A percentile compares a stretch with the other conserved stretches of the same genome.
phyloP scores from a whole-genome alignment of 1,140 invertebrate species.

The Drosophila santomea region DNA sequence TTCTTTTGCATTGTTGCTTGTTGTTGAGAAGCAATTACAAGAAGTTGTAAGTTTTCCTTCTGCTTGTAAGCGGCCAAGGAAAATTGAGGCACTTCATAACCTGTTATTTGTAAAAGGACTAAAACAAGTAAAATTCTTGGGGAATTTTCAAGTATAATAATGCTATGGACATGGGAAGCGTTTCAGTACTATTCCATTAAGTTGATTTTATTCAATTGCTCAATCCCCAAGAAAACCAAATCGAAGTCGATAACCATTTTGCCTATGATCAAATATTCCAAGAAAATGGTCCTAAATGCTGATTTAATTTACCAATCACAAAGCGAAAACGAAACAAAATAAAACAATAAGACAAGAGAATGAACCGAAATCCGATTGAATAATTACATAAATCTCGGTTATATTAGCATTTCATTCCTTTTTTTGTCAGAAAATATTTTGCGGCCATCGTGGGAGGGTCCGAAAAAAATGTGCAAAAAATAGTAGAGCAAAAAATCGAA shows the following conservation, averaged over 20 bases:
- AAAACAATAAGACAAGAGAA: slow-evolving; percentile 34
- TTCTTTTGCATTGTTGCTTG: not conserved
- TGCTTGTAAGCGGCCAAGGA: not conserved
- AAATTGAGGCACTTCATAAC: not conserved
- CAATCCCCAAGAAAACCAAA: not conserved
- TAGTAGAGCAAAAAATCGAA: slow-evolving; percentile 61
- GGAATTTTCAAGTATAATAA: not conserved
- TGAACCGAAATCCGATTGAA: slow-evolving; percentile 71
- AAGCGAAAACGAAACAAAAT: slow-evolving; percentile 21
- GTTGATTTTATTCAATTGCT: slow-evolving; percentile 27
- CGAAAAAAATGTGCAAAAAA: slow-evolving; percentile 26
- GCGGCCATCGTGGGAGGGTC: slow-evolving; percentile 7
- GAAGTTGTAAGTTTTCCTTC: not conserved
- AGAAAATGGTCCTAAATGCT: slow-evolving; percentile 52
- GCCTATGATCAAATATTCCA: slow-evolving; percentile 54
- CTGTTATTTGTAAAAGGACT: slow-evolving; percentile 1
- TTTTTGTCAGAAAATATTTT: slow-evolving; percentile 52
- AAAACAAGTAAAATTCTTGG: not conserved
- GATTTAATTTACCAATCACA: slow-evolving; percentile 64
- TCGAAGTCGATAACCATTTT: slow-evolving; percentile 26
- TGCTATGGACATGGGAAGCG: not conserved
- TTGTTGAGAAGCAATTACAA: slow-evolving; percentile 25
- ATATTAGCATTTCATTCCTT: slow-evolving; percentile 68
- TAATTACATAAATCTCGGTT: slow-evolving; percentile 78
- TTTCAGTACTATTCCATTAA: slow-evolving; percentile 14